A percentile compares a stretch with the other conserved stretches of the same genome.
Evolutionary conservation across 1,140 invertebrate species (phyloP).

Genomic region (Rhagoletis zephyria): DNA sequence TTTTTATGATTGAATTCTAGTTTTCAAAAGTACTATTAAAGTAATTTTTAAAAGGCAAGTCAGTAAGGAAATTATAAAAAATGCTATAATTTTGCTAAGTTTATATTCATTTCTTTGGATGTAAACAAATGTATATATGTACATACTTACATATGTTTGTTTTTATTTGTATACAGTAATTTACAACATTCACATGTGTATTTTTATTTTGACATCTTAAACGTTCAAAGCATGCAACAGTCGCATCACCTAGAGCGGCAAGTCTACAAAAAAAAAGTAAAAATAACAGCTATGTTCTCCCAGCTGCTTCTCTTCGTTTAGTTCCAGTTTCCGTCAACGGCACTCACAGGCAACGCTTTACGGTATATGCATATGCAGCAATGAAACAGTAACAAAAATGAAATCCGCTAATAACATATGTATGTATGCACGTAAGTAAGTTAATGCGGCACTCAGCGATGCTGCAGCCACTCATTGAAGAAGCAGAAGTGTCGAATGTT

Average conservation of each 20-base stretch:
- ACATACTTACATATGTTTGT: too few relatives aligned
- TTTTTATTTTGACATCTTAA: too few relatives aligned
- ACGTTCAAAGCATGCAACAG: too few relatives aligned
- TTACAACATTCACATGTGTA: too few relatives aligned
- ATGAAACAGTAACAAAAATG: slow-evolving; percentile 6
- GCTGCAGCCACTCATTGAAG: not conserved
- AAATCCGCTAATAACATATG: slow-evolving; percentile 6
- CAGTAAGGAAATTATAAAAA: too few relatives aligned
- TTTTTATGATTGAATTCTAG: too few relatives aligned
- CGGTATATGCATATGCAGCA: not conserved
- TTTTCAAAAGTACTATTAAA: too few relatives aligned
- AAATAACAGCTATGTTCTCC: not conserved
- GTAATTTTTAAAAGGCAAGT: too few relatives aligned
- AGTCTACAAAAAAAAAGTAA: not conserved
- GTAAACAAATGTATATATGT: too few relatives aligned
- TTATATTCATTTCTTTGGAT: too few relatives aligned
- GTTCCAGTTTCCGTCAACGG: not conserved
- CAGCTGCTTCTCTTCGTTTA: not conserved
- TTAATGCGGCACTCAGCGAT: not conserved
- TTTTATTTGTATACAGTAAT: too few relatives aligned
- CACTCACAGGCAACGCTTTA: not conserved
- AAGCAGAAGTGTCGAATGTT: not conserved
- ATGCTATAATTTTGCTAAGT: too few relatives aligned
- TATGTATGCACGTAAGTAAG: not conserved
- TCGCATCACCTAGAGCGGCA: not conserved